These are phyloP conservation scores for Cryptoblepharus egeriae DNA, from an alignment of 2,797 vertebrate species.

Conservation along the genomic window DNA sequence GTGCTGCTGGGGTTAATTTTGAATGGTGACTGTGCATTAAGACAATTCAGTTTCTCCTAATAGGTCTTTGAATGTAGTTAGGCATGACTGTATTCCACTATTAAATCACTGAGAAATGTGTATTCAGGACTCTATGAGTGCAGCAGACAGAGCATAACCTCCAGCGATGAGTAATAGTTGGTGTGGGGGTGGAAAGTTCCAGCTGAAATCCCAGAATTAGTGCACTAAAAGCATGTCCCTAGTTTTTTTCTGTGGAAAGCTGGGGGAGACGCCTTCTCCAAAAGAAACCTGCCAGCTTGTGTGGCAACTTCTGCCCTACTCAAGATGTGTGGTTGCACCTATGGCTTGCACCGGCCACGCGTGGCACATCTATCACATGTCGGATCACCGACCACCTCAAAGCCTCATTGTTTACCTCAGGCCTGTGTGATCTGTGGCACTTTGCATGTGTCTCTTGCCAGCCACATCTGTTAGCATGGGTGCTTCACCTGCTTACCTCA, in stretches of 20 bases:
- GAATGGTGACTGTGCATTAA: not conserved
- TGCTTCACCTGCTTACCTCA: not conserved
- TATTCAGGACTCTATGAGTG: not conserved
- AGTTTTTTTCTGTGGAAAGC: not conserved
- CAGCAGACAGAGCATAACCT: not conserved
- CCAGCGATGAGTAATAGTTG: not conserved
- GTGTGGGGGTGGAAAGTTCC: not conserved
- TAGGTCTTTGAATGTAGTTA: too few species aligned
- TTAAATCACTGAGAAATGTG: not conserved
- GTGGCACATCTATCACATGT: too few species aligned
- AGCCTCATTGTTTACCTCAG: not conserved
- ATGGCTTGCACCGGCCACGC: too few species aligned
- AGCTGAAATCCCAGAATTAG: too few species aligned
- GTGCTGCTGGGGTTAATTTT: not conserved
- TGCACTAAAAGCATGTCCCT: not conserved
- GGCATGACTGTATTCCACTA: too few species aligned
- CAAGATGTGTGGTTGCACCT: too few species aligned
- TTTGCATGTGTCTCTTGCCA: not conserved
- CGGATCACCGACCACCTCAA: too few species aligned
- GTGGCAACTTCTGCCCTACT: not conserved
- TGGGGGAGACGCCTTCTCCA: not conserved
- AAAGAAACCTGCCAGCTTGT: not conserved
- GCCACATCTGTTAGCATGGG: not conserved
- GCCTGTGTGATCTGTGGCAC: too few species aligned
- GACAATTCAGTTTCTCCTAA: not conserved